A percentile compares a stretch with the other conserved stretches of the same genome.
Evolutionary conservation across 2,888 invertebrate species (phyloP).

Genomic region (Mythimna loreyi): DNA sequence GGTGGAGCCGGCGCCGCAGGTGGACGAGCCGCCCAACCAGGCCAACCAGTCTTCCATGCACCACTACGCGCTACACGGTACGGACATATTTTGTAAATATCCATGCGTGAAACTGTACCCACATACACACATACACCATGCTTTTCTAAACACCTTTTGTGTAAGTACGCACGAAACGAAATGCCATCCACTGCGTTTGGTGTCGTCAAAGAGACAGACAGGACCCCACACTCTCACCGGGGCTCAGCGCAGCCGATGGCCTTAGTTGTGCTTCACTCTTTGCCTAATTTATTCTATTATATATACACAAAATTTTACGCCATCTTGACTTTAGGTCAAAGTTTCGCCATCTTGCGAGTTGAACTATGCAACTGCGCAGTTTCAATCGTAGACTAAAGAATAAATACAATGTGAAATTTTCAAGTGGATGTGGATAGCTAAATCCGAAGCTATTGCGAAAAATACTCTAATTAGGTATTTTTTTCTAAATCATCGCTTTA

Average conservation of each 20-base stretch:
- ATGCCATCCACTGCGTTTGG: not conserved
- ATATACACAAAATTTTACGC: not conserved
- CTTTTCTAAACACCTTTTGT: not conserved
- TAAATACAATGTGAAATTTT: not conserved
- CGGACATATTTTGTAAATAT: slow-evolving; percentile 77
- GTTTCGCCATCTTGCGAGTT: not conserved
- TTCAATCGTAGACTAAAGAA: not conserved
- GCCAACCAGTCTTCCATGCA: slow-evolving; percentile 75
- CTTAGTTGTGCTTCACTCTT: not conserved
- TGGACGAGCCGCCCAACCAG: slow-evolving; percentile 90
- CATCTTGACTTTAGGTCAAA: not conserved
- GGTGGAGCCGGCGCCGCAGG: slow-evolving; percentile 96
- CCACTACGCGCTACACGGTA: slow-evolving; percentile 92
- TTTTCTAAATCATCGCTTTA: too few relatives aligned
- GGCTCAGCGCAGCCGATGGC: too few relatives aligned
- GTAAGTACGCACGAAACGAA: slow-evolving; percentile 2
- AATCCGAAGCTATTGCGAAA: not conserved
- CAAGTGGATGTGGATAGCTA: too few relatives aligned
- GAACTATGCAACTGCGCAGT: slow-evolving; percentile 14
- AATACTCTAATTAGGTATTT: not conserved
- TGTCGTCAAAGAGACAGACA: too few relatives aligned
- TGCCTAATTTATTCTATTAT: not conserved
- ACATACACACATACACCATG: slow-evolving; percentile 7
- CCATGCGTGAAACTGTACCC: not conserved
- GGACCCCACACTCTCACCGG: too few relatives aligned